Evolutionary conservation across 2,888 invertebrate species (phyloP).

Genomic region (Xestia ashworthii): DNA sequence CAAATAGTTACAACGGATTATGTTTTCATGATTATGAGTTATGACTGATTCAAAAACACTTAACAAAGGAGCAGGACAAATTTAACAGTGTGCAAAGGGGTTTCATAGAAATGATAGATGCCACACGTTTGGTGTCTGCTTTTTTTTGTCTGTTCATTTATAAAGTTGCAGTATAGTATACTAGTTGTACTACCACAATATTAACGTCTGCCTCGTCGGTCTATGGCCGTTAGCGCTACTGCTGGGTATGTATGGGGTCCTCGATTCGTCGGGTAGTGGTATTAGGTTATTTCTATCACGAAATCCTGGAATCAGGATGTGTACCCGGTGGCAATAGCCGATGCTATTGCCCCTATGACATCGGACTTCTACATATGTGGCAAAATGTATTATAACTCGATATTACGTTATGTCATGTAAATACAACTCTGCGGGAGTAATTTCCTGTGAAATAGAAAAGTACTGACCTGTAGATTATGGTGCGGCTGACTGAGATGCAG

Average conservation of each 20-base stretch:
- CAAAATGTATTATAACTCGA: not conserved
- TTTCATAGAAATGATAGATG: not conserved
- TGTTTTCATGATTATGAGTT: not conserved
- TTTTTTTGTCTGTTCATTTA: conserved; percentile 3
- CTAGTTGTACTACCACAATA: not conserved
- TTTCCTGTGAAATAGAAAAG: conserved; percentile 3
- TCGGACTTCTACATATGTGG: not conserved
- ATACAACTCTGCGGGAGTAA: not conserved
- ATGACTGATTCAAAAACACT: conserved; percentile 10
- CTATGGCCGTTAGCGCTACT: not conserved
- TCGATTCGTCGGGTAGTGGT: not conserved
- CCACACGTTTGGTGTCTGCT: not conserved
- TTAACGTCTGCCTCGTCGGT: not conserved
- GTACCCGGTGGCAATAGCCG: not conserved
- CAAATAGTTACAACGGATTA: not conserved
- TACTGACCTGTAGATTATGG: conserved; percentile 94
- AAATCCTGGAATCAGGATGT: not conserved
- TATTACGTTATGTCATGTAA: not conserved
- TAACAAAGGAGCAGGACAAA: not conserved
- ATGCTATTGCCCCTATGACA: not conserved
- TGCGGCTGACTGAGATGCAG: conserved; percentile 96
- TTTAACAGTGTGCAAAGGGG: not conserved
- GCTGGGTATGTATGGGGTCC: not conserved
- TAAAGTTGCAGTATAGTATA: not conserved
- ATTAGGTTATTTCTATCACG: not conserved